Conservation (phyloP, 2,888 invertebrate genomes). For the Megamerina dolium region DNA sequence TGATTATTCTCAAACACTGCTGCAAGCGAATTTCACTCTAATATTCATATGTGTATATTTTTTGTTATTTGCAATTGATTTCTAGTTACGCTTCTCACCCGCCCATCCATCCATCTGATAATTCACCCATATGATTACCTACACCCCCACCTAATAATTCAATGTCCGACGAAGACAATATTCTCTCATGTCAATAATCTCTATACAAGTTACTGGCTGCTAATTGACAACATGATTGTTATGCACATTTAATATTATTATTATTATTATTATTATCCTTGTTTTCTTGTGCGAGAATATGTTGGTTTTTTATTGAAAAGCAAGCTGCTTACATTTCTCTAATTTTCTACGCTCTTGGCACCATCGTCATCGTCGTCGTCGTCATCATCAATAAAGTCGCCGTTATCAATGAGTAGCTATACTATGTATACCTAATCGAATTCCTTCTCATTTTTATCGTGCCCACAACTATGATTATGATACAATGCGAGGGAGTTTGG, state of each 20-base stretch:
- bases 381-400: too few relatives aligned
- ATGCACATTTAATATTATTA: conserved; percentile 22
- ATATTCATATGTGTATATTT: conserved; percentile 6
- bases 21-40: conserved; percentile 3
- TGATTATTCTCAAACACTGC: too few relatives aligned
- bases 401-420: too few relatives aligned
- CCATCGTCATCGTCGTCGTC: too few relatives aligned
- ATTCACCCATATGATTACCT: conserved; percentile 7
- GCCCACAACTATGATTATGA: too few relatives aligned
- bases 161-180: too few relatives aligned
- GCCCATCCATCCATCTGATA: conserved; percentile 11
- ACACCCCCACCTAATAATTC: too few relatives aligned
- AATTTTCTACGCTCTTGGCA: too few relatives aligned
- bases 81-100: conserved; percentile 6
- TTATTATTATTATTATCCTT: conserved; percentile 18
- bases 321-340: neutral
- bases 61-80: conserved; percentile 7
- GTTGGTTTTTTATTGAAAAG: conserved; percentile 10
- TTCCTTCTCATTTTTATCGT: too few relatives aligned
- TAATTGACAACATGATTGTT: conserved; percentile 27
- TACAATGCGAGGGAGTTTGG: neutral
- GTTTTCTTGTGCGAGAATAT: conserved; percentile 1
- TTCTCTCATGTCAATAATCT: too few relatives aligned
- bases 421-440: too few relatives aligned
- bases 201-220: too few relatives aligned